Percentiles rank a stretch among this genome's conserved stretches.
These are phyloP conservation scores for Zosterops japonicus DNA, from an alignment of 2,113 vertebrate genomes.

Conservation along the genomic window DNA sequence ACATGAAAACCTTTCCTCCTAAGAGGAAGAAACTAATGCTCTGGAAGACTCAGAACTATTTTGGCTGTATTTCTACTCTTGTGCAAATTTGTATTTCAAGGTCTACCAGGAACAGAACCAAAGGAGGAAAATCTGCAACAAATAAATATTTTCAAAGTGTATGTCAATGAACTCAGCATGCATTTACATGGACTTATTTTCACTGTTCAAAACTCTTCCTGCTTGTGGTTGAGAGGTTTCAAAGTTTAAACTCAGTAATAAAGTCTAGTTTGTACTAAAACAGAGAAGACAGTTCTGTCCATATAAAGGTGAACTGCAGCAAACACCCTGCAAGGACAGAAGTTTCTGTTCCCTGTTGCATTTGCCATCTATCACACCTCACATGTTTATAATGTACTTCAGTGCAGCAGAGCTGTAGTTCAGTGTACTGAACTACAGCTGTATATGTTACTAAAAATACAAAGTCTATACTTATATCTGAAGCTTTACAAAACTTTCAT, in stretches of 20 bases:
- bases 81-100: neutral
- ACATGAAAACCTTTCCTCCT: neutral
- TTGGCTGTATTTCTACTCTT: neutral
- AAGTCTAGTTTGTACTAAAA: neutral
- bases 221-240: neutral
- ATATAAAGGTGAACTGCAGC: neutral
- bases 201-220: neutral
- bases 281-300: neutral
- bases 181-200: neutral
- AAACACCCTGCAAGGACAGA: neutral
- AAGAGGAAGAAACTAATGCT: neutral
- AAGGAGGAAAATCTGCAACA: neutral
- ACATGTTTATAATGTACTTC: neutral
- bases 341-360: neutral
- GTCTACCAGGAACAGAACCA: neutral
- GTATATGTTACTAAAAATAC: neutral
- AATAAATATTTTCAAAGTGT: neutral
- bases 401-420: neutral
- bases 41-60: neutral
- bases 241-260: neutral
- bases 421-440: neutral
- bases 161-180: neutral
- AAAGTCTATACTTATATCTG: neutral
- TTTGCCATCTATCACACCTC: neutral
- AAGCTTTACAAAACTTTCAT: neutral